These are phyloP conservation scores for Pangasius sanitwongsei DNA, from an alignment of 2,797 vertebrate species.

Conservation along the genomic window DNA sequence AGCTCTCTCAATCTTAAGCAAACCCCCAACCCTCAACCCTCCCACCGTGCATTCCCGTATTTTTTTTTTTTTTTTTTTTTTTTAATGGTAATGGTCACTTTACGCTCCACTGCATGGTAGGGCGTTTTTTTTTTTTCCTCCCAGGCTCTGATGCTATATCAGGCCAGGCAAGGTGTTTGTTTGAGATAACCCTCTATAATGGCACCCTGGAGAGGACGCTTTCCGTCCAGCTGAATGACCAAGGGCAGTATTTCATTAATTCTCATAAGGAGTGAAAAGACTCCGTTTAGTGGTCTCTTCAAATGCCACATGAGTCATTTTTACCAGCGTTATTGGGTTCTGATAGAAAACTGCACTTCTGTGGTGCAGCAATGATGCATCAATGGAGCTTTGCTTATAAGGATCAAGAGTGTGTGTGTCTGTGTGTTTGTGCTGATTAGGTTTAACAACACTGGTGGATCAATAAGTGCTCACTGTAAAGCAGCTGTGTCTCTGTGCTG, in stretches of 20 bases:
- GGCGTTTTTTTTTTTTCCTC: constrained; percentile 61
- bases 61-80: constrained; percentile 81
- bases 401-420: constrained; percentile 30
- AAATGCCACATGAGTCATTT: constrained; percentile 39
- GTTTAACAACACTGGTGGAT: constrained; percentile 46
- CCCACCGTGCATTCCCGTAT: constrained; percentile 59
- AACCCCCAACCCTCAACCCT: neutral
- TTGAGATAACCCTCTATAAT: constrained; percentile 70
- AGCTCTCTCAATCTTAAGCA: neutral
- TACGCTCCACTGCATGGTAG: constrained; percentile 74
- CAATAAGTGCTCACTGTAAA: constrained; percentile 46
- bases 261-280: constrained; percentile 36
- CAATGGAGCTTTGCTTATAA: constrained; percentile 18
- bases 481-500: constrained; percentile 40
- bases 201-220: constrained; percentile 57
- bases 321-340: constrained; percentile 24
- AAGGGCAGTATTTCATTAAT: constrained; percentile 54
- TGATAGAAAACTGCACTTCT: constrained; percentile 26
- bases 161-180: constrained; percentile 76
- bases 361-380: neutral
- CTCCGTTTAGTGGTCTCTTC: constrained; percentile 37
- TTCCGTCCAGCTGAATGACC: constrained; percentile 43
- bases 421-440: constrained; percentile 32
- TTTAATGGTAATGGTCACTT: constrained; percentile 83
- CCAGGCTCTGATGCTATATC: constrained; percentile 62